Base-by-base conservation (phyloP, 2,113 vertebrate species). In the Bubo scandiacus region DNA sequence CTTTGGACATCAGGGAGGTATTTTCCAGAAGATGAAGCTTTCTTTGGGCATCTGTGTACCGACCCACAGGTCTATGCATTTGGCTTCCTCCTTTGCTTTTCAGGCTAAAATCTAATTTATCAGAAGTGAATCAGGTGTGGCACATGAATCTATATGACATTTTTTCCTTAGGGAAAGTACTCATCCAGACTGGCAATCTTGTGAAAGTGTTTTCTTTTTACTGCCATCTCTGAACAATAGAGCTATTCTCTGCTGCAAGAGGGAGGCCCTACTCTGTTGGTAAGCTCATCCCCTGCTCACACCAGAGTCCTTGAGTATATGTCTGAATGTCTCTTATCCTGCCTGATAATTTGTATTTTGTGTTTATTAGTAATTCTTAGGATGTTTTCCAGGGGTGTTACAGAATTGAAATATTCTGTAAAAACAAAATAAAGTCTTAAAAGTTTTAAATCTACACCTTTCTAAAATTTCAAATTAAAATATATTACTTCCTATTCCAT, bases 231-330 rank as follows among this genome's bases (percentile, higher is more conserved):
- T 72, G 57, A 84, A 40, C 36, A 55, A 5, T 21, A 20, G 49
- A 81, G 55, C 27, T 57, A 9, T 29, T 61, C 63, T 45, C 32
- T 38, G 52, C 68, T 90, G 88, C 57, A 23, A 18, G 45, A 70
- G 36, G 38, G 59, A 58, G 18, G 32, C 32, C 19, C 15, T 16
- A 0, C 4, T 5, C 22, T 30, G 14, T 47, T 0, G 0, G 8
- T 32, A 27, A 81, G 25, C 47, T 82, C 34, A 66, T 85, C 29
- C 54, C 32, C 36, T 3, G 1, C 45, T 55, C 57, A 20, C 16
- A 21, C 32, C 74, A 63, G 40, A 27, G 5, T 49, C 54, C 45
- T 74, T 40, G 34, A 42, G 3, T 9, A 1, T 12, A 15, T 6
- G 7, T 38, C 34, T 91, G 27, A 72, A 18, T 5, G 1, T 15